Evolutionary conservation across 1,140 invertebrate genomes (phyloP).

Genomic region (Rhagoletis pomonella): DNA sequence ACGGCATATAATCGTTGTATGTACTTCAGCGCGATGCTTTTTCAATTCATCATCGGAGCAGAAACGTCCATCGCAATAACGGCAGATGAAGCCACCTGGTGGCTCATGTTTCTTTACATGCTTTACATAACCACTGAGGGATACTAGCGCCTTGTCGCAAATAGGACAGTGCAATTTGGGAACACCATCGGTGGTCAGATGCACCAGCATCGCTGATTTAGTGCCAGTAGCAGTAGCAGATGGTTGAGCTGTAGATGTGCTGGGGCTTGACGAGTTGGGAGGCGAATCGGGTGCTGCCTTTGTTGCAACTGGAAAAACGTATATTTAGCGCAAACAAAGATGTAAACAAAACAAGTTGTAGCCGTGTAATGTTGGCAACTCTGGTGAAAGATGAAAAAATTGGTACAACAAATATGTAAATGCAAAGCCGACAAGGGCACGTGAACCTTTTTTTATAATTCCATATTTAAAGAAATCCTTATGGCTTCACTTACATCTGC

Average conservation of each 20-base stretch:
- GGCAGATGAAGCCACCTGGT: constrained; percentile 69
- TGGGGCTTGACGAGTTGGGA: neutral
- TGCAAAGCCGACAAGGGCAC: too few relatives aligned
- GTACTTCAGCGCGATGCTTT: constrained; percentile 63
- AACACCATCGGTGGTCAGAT: constrained; percentile 68
- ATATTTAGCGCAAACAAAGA: too few relatives aligned
- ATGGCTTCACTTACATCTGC: too few relatives aligned
- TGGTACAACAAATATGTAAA: too few relatives aligned
- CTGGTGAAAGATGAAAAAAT: too few relatives aligned
- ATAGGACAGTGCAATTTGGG: constrained; percentile 71
- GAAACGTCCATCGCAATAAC: constrained; percentile 65
- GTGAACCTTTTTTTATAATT: too few relatives aligned
- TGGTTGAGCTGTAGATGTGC: neutral
- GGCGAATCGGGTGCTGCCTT: too few relatives aligned
- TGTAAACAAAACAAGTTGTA: too few relatives aligned
- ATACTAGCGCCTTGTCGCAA: constrained; percentile 68
- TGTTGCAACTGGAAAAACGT: too few relatives aligned
- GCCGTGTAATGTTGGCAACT: too few relatives aligned
- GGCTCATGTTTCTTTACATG: constrained; percentile 72
- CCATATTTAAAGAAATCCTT: too few relatives aligned
- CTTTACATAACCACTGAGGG: constrained; percentile 70
- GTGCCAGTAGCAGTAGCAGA: neutral
- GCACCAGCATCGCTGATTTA: constrained; percentile 63
- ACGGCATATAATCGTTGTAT: constrained; percentile 60
- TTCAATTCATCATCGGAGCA: constrained; percentile 65